Base-by-base conservation (phyloP, 2,888 invertebrate genomes). In the Napeogenes sylphis region DNA sequence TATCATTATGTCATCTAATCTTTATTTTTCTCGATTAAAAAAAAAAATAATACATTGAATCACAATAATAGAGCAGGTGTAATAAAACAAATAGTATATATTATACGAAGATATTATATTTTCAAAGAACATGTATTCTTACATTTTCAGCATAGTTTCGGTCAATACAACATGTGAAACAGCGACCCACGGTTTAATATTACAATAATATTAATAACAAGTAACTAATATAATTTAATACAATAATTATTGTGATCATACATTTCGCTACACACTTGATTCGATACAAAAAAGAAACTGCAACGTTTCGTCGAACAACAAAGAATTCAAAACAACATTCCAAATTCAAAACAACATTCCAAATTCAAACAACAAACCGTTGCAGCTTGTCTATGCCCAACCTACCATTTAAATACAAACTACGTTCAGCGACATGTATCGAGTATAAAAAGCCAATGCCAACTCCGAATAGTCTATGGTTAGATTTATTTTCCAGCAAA, bases 41-140 rank as follows among this genome's bases (percentile, higher is more conserved):
- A 35, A 35, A 35, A 5, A 1, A 2, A 0, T 2, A 5, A 6
- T 6, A 35, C 6, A 5, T 35, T 2, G 6, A 6, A 35, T 5
- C 6, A 5, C 4, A 35, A 35, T 35, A 35, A 35, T 5, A 35
- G 6, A 35, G 35, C 6, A 68, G 72, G 76, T 75, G 21, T 73
- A 65, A 72, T 66, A 73, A 75, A 75, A 73, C 71, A 71, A 68
- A 58, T 56, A 62, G 64, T 70, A 65, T 69, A 70, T 79, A 76
- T 75, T 88, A 88, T 88, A 90, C 89, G 87, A 90, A 90, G 90
- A 85, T 88, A 90, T 86, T 89, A 90, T 90, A 90, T 90, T 89
- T 87, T 86, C 84, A 88, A 88, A 89, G 90, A 90, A 90, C 90
- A 89, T 87, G 82, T 90, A 86, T 80, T 83, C 83, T 84, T 81